These are phyloP conservation scores for Drosophila flavopinicola DNA, from an alignment of 2,888 invertebrate species.

Conservation along the genomic window DNA sequence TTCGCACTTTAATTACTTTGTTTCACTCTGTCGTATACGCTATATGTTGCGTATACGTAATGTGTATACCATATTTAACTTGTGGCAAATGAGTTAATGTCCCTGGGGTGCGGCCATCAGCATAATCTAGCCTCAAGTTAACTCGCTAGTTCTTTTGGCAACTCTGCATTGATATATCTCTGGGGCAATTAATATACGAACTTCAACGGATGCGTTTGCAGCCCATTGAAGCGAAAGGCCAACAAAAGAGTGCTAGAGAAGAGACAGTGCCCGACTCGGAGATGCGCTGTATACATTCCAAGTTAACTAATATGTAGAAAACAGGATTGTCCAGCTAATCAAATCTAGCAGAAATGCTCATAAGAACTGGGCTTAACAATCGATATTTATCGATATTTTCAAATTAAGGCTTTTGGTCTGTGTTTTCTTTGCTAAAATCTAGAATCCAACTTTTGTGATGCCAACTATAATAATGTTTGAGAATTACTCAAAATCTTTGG, in stretches of 20 bases:
- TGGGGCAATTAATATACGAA: slow-evolving; percentile 48
- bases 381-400: too few relatives aligned
- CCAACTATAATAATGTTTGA: too few relatives aligned
- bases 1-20: slow-evolving; percentile 60
- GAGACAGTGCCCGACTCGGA: neutral
- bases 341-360: too few relatives aligned
- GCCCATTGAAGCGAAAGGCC: slow-evolving; percentile 16
- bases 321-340: too few relatives aligned
- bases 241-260: slow-evolving; percentile 7
- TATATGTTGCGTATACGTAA: slow-evolving; percentile 54
- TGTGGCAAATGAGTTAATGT: slow-evolving; percentile 28
- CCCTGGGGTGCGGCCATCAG: slow-evolving; percentile 25
- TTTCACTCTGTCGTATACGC: slow-evolving; percentile 25
- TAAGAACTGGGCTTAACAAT: too few relatives aligned
- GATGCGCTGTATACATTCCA: slow-evolving; percentile 6
- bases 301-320: too few relatives aligned
- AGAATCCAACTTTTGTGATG: too few relatives aligned
- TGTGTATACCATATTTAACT: slow-evolving; percentile 10
- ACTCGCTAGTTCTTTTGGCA: slow-evolving; percentile 17
- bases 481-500: too few relatives aligned
- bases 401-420: too few relatives aligned
- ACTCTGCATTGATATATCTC: slow-evolving; percentile 41
- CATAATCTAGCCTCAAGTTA: slow-evolving; percentile 20
- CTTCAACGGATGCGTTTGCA: slow-evolving; percentile 26
- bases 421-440: too few relatives aligned